Base-by-base conservation (phyloP, 2,888 invertebrate species). In the Criorhina ranunculi region DNA sequence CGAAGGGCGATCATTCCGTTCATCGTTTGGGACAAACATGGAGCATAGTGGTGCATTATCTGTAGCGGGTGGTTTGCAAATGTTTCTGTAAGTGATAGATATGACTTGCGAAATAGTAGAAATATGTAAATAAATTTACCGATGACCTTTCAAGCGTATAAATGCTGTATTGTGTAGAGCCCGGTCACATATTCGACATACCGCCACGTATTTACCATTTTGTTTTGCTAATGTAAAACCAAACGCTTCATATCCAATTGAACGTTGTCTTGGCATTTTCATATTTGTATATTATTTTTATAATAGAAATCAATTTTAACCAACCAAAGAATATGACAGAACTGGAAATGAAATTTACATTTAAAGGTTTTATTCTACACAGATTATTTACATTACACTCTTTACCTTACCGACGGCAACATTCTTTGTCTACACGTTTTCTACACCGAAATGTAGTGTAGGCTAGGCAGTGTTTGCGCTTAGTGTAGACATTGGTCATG, bases 121-220 rank as follows among this genome's bases (percentile, higher is more conserved):
- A n/a, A n/a, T n/a, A 29, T 6, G 11, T 17, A 40, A 12, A 40
- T 3, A 40, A 31, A 40, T 24, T 15, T 42, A 76, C 76, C 76
- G 46, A 49, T 76, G 76, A 2, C 76, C 66, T 19, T 31, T 57
- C 0, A 76, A 29, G 6, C 76, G 76, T 12, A 49, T 29, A 33
- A 59, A 76, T 7, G 76, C 76, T 42, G 76, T 76, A 24, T 76
- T 76, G 2, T 67, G 67, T 0, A 76, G 37, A 33, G 57, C 40
- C 51, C 57, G 29, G 8, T 67, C 67, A 15, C 76, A 76, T 3
- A 76, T 12, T 40, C 11, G n/a, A 31, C 76, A 76, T 37, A 59
- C 19, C 11, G 76, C 76, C 40, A 76, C 31, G 15, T 46, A 76
- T 67, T 67, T 76, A 17, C 49, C 40, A 11, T 67, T 59, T 0